phyloP scores from a whole-genome alignment of 2,888 invertebrate genomes.

The Eledona agricola region DNA sequence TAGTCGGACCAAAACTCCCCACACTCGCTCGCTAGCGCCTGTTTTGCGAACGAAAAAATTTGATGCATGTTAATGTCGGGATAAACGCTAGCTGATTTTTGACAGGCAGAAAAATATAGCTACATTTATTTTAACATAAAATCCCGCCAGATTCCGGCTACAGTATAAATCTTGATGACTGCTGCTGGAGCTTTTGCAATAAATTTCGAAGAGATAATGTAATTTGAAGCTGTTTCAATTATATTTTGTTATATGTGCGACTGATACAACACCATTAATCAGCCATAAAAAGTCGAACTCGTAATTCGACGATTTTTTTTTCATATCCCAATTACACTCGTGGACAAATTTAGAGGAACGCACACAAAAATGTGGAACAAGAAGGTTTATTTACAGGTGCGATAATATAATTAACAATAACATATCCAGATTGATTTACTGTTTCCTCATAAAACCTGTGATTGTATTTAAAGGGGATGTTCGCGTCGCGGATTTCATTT shows the following conservation, averaged over 20 bases:
- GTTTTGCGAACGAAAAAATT: too few relatives aligned
- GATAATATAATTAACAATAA: too few relatives aligned
- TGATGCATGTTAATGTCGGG: constrained; percentile 2
- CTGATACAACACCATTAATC: not conserved
- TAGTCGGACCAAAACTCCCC: constrained; percentile 1
- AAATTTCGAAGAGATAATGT: not conserved
- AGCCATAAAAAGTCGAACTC: too few relatives aligned
- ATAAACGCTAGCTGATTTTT: constrained; percentile 1
- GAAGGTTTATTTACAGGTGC: too few relatives aligned
- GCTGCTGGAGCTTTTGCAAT: constrained; percentile 3
- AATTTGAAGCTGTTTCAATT: too few relatives aligned
- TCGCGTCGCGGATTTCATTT: not conserved
- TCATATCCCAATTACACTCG: too few relatives aligned
- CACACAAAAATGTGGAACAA: too few relatives aligned
- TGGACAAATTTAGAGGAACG: too few relatives aligned
- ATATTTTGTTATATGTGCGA: too few relatives aligned
- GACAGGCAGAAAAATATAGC: constrained; percentile 3
- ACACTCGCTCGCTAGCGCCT: not conserved
- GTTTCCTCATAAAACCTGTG: not conserved
- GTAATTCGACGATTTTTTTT: too few relatives aligned
- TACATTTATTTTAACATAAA: constrained; percentile 6
- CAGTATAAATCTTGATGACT: constrained; percentile 3
- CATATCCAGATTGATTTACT: not conserved
- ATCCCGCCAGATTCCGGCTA: constrained; percentile 1
- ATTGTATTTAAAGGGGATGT: not conserved